Base-by-base conservation (phyloP, 2,797 vertebrate genomes). In the Enteromius viviparus region DNA sequence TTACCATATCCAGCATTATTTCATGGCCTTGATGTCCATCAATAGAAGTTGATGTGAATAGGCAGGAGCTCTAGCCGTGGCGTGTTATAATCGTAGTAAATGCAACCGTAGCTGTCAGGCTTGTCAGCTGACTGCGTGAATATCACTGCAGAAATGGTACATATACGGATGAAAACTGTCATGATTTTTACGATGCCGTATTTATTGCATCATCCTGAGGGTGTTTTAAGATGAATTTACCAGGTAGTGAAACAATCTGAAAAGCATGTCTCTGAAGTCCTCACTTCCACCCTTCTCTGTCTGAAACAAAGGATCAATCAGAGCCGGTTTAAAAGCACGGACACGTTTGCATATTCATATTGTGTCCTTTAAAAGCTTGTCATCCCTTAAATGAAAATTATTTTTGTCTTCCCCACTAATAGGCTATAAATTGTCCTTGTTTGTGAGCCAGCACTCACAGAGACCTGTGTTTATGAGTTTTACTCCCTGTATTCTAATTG, bases 341-440 rank as follows among this genome's bases (percentile, higher is more conserved):
- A 34, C 9, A 89, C 86, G 87, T 92, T 94, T 92, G 90, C 92
- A 92, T 93, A 93, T 94, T 93, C 91, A 92, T 89, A 92, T 90
- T 87, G 87, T 89, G 88, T 93, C 89, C 90, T 90, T 87, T 88
- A 86, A 92, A 90, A 89, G 90, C 92, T 92, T 93, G 92, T 92
- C 92, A 92, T 93, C 90, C 89, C 87, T 93, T 90, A 92, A 92
- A 93, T 93, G 91, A 90, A 93, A 93, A 93, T 92, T 91, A 88
- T 89, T 89, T 93, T 93, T 93, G 93, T 94, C 94, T 94, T 93
- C 93, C 90, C 92, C 92, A 92, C 92, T 93, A 94, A 93, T 94
- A 92, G 91, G 91, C 90, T 90, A 90, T 94, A 94, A 93, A 93
- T 93, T 93, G 94, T 94, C 92, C 92, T 94, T 94, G 93, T 94